Percentiles rank a stretch among this genome's conserved stretches.
Conservation (phyloP, 1,140 invertebrate genomes). For the Drosophila ohnishii region DNA sequence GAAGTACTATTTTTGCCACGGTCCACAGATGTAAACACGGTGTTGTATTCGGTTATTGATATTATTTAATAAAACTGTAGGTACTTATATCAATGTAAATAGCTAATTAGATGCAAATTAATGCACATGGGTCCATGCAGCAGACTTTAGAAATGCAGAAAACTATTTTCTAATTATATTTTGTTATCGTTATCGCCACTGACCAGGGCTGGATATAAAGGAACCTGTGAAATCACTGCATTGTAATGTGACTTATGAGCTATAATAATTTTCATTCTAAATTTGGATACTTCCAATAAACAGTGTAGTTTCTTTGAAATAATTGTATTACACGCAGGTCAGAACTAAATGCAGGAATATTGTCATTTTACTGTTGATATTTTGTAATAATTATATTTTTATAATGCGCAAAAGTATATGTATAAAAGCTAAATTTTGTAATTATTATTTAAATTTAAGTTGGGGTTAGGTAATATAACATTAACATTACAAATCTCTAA, state of each 20-base stretch:
- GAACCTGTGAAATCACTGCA: conserved; percentile 3
- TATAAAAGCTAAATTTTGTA: no score
- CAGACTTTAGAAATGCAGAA: not conserved
- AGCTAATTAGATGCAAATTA: no score
- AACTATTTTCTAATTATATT: not conserved
- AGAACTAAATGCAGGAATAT: no score
- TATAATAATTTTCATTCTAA: not conserved
- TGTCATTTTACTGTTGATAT: no score
- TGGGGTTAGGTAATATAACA: no score
- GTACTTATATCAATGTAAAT: not conserved
- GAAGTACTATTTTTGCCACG: conserved; percentile 20
- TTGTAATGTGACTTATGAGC: not conserved
- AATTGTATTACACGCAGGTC: not conserved
- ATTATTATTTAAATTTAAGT: no score
- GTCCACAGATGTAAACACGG: conserved; percentile 56
- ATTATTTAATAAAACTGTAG: not conserved
- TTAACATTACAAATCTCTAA: no score
- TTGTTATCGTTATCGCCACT: conserved; percentile 15
- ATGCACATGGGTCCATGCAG: no score
- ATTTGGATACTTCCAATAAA: not conserved
- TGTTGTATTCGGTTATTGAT: conserved; percentile 15
- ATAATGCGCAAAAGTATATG: no score
- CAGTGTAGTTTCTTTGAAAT: not conserved
- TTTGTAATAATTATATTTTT: no score
- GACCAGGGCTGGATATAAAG: not conserved